Evolutionary conservation across 2,888 invertebrate genomes (phyloP), one percentile per base, ranked within the genome.

Genomic region (Prosopocoilus inquinatus): DNA sequence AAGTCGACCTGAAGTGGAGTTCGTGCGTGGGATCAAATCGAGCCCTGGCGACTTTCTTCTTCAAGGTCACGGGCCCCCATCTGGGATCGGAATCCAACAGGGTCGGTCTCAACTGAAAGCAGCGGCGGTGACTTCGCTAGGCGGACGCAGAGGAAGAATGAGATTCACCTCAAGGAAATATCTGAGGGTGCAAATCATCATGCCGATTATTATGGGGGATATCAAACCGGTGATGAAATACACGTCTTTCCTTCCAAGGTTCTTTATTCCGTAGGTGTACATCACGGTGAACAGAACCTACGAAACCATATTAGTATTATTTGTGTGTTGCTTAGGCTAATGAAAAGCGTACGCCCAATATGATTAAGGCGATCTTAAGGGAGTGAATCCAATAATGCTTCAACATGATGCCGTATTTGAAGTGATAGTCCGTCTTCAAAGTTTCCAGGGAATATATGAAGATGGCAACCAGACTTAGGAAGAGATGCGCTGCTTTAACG

Each of bases 1-100:
- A 32, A 13, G 41, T 13, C 1, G 56, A 52, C 48, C 51, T 36
- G 15, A 52, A 57, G 38, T 44, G 48, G n/a, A 57, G 38, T 20
- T 57, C 56, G 20, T 57, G 56, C 2, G 52, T 41, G 1, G 56
- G 56, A 38, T 57, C 56, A 12, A 57, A 57, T 43, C 51, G 39
- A 32, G 45, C 38, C 20, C 56, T 43, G 1, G 56, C 56, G 5
- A 48, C 5, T 38, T 44, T 52, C 20, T 57, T 51, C n/a, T 47
- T 52, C 9, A 48, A 44, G 39, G 33, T 45, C 12, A 52, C 49
- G 3, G 56, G 56, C 7, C 56, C 56, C 56, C 56, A 57, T 32
- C 16, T 32, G 2, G 16, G 41, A 16, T 28, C 20, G 20, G 20
- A 7, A 28, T 28, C 20, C 20, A 28, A 28, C 5, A 28, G 20